Evolutionary conservation across 2,113 vertebrate species (phyloP), one percentile per base, ranked within the genome.

Genomic region (Rhabdornis inornatus): DNA sequence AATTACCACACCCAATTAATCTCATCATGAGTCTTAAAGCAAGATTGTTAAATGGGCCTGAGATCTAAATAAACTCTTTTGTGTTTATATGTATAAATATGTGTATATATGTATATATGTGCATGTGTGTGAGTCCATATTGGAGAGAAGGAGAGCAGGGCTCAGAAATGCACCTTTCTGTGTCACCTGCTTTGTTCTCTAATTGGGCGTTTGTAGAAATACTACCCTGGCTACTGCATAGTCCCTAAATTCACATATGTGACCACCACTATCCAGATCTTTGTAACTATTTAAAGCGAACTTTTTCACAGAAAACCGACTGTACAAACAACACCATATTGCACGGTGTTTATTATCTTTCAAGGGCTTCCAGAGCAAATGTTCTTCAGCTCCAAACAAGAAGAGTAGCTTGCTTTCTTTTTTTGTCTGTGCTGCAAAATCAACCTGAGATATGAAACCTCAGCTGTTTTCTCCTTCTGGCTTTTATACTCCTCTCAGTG

Each of bases 1-100:
- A 79, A 90, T 96, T 96, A 92, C 60, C 35, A 63, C 77, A 75
- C 65, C 57, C 2, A 17, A 82, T 95, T 95, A 95, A 97, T 91
- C 82, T 92, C 66, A 95, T 84, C 18, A 53, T 47, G 40, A 92
- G 53, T 59, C 69, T 93, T 88, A 93, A 95, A 94, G 22, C 63
- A 76, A 90, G 60, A 40, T 83, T 89, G 60, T 93, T 93, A 88
- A 88, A 94, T 31, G 12, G 50, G 63, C 33, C 59, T 80, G 77
- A 52, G 42, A 50, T 47, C 71, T 77, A 93, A 95, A 93, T 56
- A 90, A 79, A 80, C 40, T 44, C 9, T 3, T 15, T 5, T 33
- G 7, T 52, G 6, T 53, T 1, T 15, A 7, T 45, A 25, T n/a
- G 1, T 31, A 8, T 6, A 3, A 6, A 24, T 15, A 9, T 15